A percentile compares a stretch with the other conserved stretches of the same genome.
phyloP scores from a whole-genome alignment of 2,888 invertebrate species.

The Marronus borbonicus region DNA sequence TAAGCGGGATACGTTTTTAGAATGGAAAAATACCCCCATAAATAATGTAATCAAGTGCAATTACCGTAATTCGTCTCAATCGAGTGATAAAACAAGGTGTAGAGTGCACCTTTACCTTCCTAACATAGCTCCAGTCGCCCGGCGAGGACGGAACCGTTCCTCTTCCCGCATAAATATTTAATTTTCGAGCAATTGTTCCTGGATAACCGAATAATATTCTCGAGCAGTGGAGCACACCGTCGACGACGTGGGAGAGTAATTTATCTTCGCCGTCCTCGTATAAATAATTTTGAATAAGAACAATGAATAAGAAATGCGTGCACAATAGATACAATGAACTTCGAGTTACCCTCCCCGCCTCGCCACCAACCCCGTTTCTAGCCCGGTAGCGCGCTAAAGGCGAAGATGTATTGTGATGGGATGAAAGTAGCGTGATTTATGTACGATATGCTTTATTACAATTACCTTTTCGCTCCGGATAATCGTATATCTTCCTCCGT shows the following conservation, averaged over 20 bases:
- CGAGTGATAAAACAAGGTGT: neutral
- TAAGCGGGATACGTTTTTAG: too few relatives aligned
- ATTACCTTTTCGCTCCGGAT: constrained; percentile 41
- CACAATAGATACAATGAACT: constrained; percentile 42
- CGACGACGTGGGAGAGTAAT: constrained; percentile 22
- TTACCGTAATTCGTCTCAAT: constrained; percentile 5
- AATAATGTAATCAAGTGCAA: neutral
- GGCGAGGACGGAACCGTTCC: neutral
- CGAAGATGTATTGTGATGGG: constrained; percentile 44
- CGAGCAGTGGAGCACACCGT: neutral
- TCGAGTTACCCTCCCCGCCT: neutral
- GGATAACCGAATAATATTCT: constrained; percentile 41
- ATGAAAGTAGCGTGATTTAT: constrained; percentile 43
- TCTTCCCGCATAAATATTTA: constrained; percentile 39
- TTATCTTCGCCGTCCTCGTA: constrained; percentile 42
- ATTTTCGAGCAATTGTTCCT: constrained; percentile 36
- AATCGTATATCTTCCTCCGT: constrained; percentile 37
- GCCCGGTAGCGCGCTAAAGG: constrained; percentile 7
- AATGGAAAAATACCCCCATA: too few relatives aligned
- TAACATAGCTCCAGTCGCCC: neutral
- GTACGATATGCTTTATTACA: constrained; percentile 42
- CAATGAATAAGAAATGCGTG: constrained; percentile 47
- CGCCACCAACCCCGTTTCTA: neutral
- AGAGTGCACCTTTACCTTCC: neutral
- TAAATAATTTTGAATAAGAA: constrained; percentile 48